phyloP scores from a whole-genome alignment of 2,113 vertebrate genomes.

The Trichomycterus rosablanca region DNA sequence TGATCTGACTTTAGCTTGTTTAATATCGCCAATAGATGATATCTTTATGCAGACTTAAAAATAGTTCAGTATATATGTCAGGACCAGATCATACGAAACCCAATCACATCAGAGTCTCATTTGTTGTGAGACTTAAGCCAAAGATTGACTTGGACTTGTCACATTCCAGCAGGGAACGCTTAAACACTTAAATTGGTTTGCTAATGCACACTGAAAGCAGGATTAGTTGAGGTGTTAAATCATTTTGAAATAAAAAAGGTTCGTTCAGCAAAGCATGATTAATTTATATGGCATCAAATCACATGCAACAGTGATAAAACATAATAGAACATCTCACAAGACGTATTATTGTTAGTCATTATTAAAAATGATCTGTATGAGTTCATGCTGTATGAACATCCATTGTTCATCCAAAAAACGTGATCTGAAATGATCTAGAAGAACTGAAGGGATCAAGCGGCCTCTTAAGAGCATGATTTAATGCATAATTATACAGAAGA shows the following conservation, averaged over 20 bases:
- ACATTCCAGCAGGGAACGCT: background rate
- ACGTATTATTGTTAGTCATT: slow-evolving; percentile 25
- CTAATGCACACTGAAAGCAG: too few relatives aligned
- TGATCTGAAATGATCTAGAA: too few relatives aligned
- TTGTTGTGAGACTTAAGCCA: background rate
- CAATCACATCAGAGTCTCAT: background rate
- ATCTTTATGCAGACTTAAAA: too few relatives aligned
- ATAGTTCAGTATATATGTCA: too few relatives aligned
- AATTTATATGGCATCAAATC: background rate
- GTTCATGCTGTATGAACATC: slow-evolving; percentile 1
- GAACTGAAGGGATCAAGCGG: too few relatives aligned
- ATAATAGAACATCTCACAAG: slow-evolving; percentile 3
- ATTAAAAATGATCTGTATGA: slow-evolving; percentile 12
- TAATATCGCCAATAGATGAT: too few relatives aligned
- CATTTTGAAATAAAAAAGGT: background rate
- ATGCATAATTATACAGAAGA: too few relatives aligned
- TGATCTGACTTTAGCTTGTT: too few relatives aligned
- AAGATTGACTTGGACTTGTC: slow-evolving; percentile 8
- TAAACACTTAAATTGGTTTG: too few relatives aligned
- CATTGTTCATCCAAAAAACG: background rate
- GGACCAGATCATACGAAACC: background rate
- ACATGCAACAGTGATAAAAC: background rate
- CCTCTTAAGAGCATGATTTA: too few relatives aligned
- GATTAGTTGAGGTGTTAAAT: background rate
- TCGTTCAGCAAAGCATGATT: background rate